phyloP scores from a whole-genome alignment of 2,888 invertebrate species.

The Rhagonycha lutea region DNA sequence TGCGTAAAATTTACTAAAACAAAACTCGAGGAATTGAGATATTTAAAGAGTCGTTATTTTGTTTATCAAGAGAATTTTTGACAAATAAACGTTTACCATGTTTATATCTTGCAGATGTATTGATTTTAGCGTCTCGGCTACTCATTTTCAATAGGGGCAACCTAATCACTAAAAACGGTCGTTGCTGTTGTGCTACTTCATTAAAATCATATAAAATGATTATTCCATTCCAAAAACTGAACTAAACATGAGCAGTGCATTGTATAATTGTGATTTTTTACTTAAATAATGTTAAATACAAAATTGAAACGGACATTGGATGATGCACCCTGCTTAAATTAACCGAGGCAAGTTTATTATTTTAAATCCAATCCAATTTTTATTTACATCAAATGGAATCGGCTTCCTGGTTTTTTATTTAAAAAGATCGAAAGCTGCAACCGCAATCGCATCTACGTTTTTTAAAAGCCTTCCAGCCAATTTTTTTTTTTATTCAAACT shows the following conservation, averaged over 20 bases:
- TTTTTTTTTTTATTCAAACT: not conserved
- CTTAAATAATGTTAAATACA: constrained; percentile 5
- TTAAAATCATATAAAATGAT: not conserved
- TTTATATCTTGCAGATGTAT: constrained; percentile 17
- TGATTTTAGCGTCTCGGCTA: constrained; percentile 26
- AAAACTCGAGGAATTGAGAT: not conserved
- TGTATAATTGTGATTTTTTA: not conserved
- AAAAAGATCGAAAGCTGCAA: not conserved
- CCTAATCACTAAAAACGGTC: constrained; percentile 11
- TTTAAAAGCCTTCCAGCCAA: not conserved
- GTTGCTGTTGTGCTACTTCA: constrained; percentile 9
- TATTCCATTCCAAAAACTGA: not conserved
- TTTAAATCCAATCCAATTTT: not conserved
- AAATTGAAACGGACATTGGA: not conserved
- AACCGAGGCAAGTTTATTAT: not conserved
- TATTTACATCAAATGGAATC: not conserved
- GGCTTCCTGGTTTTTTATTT: not conserved
- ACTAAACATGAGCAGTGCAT: not conserved
- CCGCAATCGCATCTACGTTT: not conserved
- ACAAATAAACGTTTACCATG: not conserved
- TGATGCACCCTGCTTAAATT: not conserved
- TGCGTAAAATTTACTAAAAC: not conserved
- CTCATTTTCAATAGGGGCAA: constrained; percentile 22
- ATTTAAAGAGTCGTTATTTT: not conserved
- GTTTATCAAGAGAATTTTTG: not conserved